Percentiles rank a stretch among this genome's conserved stretches.
Conservation (phyloP, 2,797 vertebrate species). For the Hapalemur alaotrensis region DNA sequence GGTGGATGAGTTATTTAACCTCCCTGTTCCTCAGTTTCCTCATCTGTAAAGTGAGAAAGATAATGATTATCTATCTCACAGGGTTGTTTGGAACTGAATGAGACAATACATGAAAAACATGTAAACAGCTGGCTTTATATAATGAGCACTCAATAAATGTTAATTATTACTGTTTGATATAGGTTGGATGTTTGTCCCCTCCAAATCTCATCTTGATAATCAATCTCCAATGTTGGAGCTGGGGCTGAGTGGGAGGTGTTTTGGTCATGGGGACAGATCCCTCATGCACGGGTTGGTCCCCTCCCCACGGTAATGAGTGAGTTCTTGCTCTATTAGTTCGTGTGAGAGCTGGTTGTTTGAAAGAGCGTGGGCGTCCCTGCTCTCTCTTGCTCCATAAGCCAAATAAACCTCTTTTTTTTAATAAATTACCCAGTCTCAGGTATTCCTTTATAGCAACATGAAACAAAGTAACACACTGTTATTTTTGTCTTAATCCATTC, state of each 20-base stretch:
- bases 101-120: background rate
- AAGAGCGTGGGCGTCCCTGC: background rate
- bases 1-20: background rate
- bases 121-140: background rate
- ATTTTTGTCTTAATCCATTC: background rate
- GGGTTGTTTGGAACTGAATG: background rate
- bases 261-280: background rate
- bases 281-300: background rate
- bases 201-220: background rate
- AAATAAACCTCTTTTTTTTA: background rate
- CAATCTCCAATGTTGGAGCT: background rate
- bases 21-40: background rate
- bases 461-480: background rate
- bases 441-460: background rate
- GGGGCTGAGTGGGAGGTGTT: background rate
- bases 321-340: background rate
- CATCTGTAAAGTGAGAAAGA: background rate
- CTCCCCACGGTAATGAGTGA: background rate
- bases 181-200: background rate
- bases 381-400: background rate
- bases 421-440: background rate
- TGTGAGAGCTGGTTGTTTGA: background rate
- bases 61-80: background rate
- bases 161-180: background rate
- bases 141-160: background rate